Evolutionary conservation across 2,888 invertebrate genomes (phyloP), one percentile per base, ranked within the genome.

Genomic region (Aspidapion aeneum): DNA sequence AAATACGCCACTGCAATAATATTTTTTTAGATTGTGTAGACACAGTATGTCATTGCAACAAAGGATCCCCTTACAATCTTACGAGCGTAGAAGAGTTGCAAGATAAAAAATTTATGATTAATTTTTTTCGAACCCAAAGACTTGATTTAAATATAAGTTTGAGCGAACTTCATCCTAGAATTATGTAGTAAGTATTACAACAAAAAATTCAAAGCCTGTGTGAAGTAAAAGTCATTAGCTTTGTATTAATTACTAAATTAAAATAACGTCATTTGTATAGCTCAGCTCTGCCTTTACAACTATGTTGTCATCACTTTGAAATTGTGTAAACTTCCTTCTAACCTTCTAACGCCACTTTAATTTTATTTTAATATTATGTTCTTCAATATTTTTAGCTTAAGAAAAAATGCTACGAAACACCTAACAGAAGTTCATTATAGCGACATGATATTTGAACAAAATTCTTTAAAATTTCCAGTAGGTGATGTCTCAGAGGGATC

Each of bases 11-110:
- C n/a, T n/a, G n/a, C n/a, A n/a, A n/a, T n/a, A n/a, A n/a, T n/a
- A n/a, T n/a, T n/a, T n/a, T n/a, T 63, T 19, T 51, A 63, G 67
- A 66, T 20, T 67, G 67, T 59, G 65, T 67, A 3, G 59, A 59
- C n/a, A 48, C 52, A 20, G 64, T 67, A 17, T 67, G 67, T 51
- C 49, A 57, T n/a, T 67, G 67, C 52, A 49, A 59, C 2, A 18
- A 55, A 48, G 21, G 49, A 18, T 62, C 65, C 7, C 66, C 67
- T 18, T 67, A 56, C 21, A 35, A 48, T 48, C 55, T 52, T 12
- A 48, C 58, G 12, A 20, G 57, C 35, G 51, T 57, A 20, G 52
- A 51, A 18, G 22, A 19, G 18, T 16, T 64, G 18, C 22, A 9
- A 9, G 61, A 62, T 20, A 51, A 62, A 51, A 21, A 35, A 19